Evolutionary conservation across 2,797 vertebrate genomes (phyloP), one percentile per base, ranked within the genome.

Genomic region (Alfaro cultratus): DNA sequence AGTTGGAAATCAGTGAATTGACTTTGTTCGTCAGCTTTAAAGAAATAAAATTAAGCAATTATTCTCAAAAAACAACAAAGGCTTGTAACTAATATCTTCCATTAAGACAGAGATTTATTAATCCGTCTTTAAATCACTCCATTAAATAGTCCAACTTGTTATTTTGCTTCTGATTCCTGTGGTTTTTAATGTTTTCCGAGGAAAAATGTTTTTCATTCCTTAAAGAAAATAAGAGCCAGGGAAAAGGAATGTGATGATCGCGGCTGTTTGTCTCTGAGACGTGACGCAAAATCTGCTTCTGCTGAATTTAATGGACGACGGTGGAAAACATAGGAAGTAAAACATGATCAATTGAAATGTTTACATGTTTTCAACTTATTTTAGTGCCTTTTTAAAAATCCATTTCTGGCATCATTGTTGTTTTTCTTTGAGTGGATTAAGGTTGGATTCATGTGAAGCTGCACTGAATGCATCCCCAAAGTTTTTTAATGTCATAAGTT

Each of bases 161-260:
- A 70, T 43, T 43, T 21, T 43, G 43, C 23, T 15, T 41, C 7
- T 70, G 39, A 43, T 43, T 70, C 23, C 39, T 26, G 39, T 43
- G 39, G 39, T 70, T 70, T 70, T 70, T n/a, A 43, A 70, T 70
- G 67, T 70, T 39, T 26, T 41, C 9, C 4, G 23, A 26, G 7
- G 39, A 26, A 70, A 68, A 43, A 70, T 70, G 39, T 70, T 70
- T 70, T 41, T 70, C 23, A 70, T 70, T 70, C 13, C 26, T 71
- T 15, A 71, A 45, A 29, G 12, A 45, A 71, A 26, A 23, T 9
- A 41, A n/a, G 26, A 70, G 39, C 26, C 26, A 3, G 23, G 41
- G 41, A 46, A 46, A 71, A 71, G 26, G 13, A 45, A 71, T 45
- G 26, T 45, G 26, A 43, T 70, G 21, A 51, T 51, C 5, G 1